phyloP scores from a whole-genome alignment of 2,113 vertebrate species.

The Siphamia tubifer region DNA sequence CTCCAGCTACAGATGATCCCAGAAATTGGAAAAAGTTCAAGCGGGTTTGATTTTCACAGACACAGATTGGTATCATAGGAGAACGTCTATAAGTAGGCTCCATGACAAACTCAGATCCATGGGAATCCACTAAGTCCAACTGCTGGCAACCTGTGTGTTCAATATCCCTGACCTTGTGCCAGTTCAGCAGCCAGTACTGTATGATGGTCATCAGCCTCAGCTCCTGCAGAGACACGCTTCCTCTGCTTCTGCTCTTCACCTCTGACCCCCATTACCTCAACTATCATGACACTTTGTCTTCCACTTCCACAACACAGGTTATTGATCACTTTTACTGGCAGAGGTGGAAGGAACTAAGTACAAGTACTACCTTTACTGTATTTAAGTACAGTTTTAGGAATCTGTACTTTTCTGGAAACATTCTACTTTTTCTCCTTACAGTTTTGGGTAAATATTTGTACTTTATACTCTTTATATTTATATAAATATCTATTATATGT shows the following conservation, averaged over 20 bases:
- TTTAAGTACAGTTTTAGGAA: too few relatives aligned
- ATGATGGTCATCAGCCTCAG: slow-evolving; percentile 15
- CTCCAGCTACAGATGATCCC: slow-evolving; percentile 44
- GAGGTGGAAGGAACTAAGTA: too few relatives aligned
- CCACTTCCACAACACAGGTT: background rate
- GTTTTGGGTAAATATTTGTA: too few relatives aligned
- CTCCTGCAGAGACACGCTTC: background rate
- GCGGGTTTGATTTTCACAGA: slow-evolving; percentile 44
- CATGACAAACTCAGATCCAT: slow-evolving; percentile 34
- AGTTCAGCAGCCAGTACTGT: slow-evolving; percentile 39
- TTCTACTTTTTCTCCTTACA: too few relatives aligned
- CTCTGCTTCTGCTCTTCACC: slow-evolving; percentile 11
- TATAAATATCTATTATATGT: too few relatives aligned
- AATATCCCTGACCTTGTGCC: slow-evolving; percentile 56
- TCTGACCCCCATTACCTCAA: slow-evolving; percentile 24
- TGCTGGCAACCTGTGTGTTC: slow-evolving; percentile 52
- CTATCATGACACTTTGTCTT: slow-evolving; percentile 5
- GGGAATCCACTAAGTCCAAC: slow-evolving; percentile 57
- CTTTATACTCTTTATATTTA: too few relatives aligned
- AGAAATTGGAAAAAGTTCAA: slow-evolving; percentile 53
- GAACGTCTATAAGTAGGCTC: slow-evolving; percentile 42
- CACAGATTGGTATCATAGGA: slow-evolving; percentile 33
- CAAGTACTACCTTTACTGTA: too few relatives aligned
- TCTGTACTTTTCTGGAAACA: too few relatives aligned
- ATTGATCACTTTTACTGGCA: too few relatives aligned